Base-by-base conservation (phyloP, 2,888 invertebrate species). In the Fragum whitleyi region DNA sequence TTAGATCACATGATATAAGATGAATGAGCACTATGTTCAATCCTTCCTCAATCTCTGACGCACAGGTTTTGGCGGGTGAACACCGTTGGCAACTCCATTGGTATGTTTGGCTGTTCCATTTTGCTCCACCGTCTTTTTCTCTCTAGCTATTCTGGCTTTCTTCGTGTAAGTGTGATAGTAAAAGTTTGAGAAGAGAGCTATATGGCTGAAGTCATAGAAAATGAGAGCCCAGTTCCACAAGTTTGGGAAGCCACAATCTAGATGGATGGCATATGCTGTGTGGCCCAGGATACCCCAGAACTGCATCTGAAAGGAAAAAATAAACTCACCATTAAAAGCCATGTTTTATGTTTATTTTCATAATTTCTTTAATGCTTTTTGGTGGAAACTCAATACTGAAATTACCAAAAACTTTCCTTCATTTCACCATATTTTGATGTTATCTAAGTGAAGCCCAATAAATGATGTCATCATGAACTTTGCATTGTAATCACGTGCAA, bases 221-320 rank as follows among this genome's bases (percentile, higher is more conserved):
- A 93, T 83, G 16, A 91, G 86, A 6, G 89, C 85, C 69, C 87
- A 89, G 72, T 88, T 86, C 87, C 89, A 92, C 36, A 87, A 80
- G 21, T 87, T 83, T 7, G 92, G 92, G 79, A 90, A 91, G 68
- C 90, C 89, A 76, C 92, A 92, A 85, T 87, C 80, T 5, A 81
- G 51, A 77, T 87, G 91, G 55, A 90, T 83, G 5, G 89, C 85
- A 72, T 87, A 91, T 62, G 68, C 74, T 14, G 98, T 90, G 80
- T 93, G 92, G 57, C 88, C 77, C 39, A 93, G 86, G 36, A 94
- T 92, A 39, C 90, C 85, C 79, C 91, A 91, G 85, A 94, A 94
- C 90, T 94, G 94, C 42, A 93, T 72, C 93, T 93, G 88, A 51
- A 86, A 81, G 32, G 26, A 47, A 59, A 21, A 59, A 1, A 28